Percentiles rank a stretch among this genome's conserved stretches.
Conservation (phyloP, 2,113 vertebrate species). For the Herpailurus yagouaroundi region DNA sequence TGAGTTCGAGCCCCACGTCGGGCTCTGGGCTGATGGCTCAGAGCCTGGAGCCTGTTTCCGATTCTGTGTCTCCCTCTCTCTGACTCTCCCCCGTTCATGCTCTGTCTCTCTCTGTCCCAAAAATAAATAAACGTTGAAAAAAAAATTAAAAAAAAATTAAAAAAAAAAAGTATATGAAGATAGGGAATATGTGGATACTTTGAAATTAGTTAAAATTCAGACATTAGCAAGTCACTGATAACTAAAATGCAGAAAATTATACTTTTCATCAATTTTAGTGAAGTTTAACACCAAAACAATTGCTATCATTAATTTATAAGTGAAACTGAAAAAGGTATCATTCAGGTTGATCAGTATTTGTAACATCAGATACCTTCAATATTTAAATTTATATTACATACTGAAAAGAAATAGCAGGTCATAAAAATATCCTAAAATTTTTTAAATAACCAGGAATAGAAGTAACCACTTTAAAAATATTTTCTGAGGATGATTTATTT, state of each 20-base stretch:
- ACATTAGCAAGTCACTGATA: background rate
- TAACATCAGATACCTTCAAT: background rate
- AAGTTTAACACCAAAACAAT: constrained; percentile 30
- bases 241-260: constrained; percentile 43
- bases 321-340: background rate
- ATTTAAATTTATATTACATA: constrained; percentile 54
- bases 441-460: constrained; percentile 62
- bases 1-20: too few relatives aligned
- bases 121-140: too few relatives aligned
- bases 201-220: constrained; percentile 43
- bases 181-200: background rate
- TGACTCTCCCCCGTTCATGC: too few relatives aligned
- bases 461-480: constrained; percentile 60
- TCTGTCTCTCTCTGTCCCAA: too few relatives aligned
- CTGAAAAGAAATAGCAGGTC: background rate
- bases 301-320: constrained; percentile 42
- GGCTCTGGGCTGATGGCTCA: too few relatives aligned
- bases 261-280: constrained; percentile 26
- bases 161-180: constrained; percentile 13
- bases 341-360: constrained; percentile 34
- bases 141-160: too few relatives aligned
- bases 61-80: too few relatives aligned
- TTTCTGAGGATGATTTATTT: constrained; percentile 59
- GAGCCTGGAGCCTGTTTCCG: too few relatives aligned
- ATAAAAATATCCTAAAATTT: constrained; percentile 53